Evolutionary conservation across 2,888 invertebrate species (phyloP), one percentile per base, ranked within the genome.

Genomic region (Parelbella ahira): DNA sequence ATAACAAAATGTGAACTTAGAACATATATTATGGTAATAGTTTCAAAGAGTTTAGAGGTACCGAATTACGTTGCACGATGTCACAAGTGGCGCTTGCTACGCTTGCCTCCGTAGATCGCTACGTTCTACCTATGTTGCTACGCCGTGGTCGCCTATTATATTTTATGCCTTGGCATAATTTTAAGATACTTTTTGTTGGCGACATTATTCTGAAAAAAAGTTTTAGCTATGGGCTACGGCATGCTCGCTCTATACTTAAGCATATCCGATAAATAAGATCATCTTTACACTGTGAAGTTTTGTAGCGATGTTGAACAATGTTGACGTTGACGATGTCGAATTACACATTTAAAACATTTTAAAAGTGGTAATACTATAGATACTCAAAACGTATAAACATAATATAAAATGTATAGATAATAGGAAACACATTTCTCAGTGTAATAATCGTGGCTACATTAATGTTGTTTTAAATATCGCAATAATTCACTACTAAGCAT

Each of bases 1-100:
- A 63, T 76, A 72, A 77, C 80, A 80, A 68, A 77, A 77, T 78
- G 73, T 63, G 69, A 75, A 71, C 65, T 62, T 71, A 70, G 67
- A 83, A 75, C n/a, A n/a, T n/a, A n/a, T n/a, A n/a, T n/a, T n/a
- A n/a, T n/a, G n/a, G n/a, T n/a, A n/a, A n/a, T n/a, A n/a, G n/a
- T n/a, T n/a, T n/a, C n/a, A n/a, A n/a, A n/a, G n/a, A n/a, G n/a
- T n/a, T n/a, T n/a, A n/a, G 69, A 73, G 71, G 68, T 68, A 66
- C 70, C 67, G 63, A 78, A 78, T 74, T 77, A 77, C 68, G 59
- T 64, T 63, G 64, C 63, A 66, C 64, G 62, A 58, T 63, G 69
- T 68, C 68, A 65, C 68, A 58, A 68, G 60, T 61, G 58, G 54
- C 58, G 57, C 60, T 61, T 60, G 64, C 70, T 73, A 71, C 70